These are phyloP conservation scores for Tenebrio molitor DNA, from an alignment of 1,140 invertebrate genomes.

Conservation along the genomic window DNA sequence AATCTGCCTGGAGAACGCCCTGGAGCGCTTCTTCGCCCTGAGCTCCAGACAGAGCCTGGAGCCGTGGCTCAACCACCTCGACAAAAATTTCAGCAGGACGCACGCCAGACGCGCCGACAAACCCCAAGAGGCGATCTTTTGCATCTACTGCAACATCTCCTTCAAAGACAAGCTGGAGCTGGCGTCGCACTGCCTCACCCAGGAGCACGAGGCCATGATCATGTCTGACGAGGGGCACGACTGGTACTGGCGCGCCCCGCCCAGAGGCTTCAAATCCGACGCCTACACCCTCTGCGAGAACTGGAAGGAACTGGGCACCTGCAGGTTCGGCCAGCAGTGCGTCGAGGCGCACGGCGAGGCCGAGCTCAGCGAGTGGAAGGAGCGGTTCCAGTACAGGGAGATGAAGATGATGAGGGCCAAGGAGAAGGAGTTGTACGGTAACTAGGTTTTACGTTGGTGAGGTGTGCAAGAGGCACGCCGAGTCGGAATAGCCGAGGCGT, in stretches of 20 bases:
- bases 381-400: constrained; percentile 76
- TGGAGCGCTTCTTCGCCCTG: constrained; percentile 45
- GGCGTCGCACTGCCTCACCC: constrained; percentile 75
- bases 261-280: constrained; percentile 74
- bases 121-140: constrained; percentile 56
- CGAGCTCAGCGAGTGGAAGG: constrained; percentile 82
- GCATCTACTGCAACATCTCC: constrained; percentile 75
- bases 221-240: constrained; percentile 80
- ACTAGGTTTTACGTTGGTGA: constrained; percentile 67
- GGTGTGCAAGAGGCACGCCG: no score
- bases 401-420: constrained; percentile 76
- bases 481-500: no score
- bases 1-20: constrained; percentile 26
- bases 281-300: constrained; percentile 72
- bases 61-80: constrained; percentile 37
- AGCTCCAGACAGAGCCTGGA: constrained; percentile 47
- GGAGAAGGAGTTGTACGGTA: constrained; percentile 78
- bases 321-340: constrained; percentile 79
- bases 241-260: constrained; percentile 80
- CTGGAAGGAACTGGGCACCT: constrained; percentile 70
- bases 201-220: constrained; percentile 77
- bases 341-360: constrained; percentile 82
- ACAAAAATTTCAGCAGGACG: constrained; percentile 40
- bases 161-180: constrained; percentile 73
- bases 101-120: constrained; percentile 8